Evolutionary conservation across 1,140 invertebrate genomes (phyloP).

Genomic region (Bombus confusus): DNA sequence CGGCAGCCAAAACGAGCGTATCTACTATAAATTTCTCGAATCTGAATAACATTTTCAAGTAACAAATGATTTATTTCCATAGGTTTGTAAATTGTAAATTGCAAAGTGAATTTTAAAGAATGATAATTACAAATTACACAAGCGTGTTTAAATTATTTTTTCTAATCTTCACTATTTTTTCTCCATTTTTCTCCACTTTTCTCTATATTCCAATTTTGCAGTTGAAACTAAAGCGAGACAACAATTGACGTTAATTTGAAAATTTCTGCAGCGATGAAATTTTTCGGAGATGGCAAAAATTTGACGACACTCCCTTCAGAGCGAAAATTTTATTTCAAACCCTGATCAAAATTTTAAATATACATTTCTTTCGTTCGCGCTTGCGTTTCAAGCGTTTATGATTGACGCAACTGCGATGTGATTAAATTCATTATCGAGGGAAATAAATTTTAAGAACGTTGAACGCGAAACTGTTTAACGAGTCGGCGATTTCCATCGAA

Average conservation of each 20-base stretch:
- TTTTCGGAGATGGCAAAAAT: neutral
- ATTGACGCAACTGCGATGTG: neutral
- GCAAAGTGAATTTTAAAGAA: neutral
- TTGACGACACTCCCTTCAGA: neutral
- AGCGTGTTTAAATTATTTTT: no score
- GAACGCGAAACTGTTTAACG: neutral
- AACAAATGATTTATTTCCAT: neutral
- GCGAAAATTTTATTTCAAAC: neutral
- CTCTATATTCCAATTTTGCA: no score
- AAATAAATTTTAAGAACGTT: neutral
- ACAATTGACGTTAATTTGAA: no score
- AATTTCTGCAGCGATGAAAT: no score
- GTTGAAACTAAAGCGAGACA: no score
- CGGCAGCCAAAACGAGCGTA: no score
- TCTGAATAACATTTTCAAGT: neutral
- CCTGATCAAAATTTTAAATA: neutral
- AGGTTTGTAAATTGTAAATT: neutral
- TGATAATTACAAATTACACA: no score
- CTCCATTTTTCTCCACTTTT: no score
- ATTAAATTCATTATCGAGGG: neutral
- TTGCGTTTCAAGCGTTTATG: neutral
- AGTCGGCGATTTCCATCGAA: slow-evolving; percentile 1
- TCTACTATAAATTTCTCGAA: neutral
- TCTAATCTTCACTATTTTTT: no score
- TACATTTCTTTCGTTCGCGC: neutral